Conservation (phyloP, 1,140 invertebrate species). For the Zaprionus camerounensis region DNA sequence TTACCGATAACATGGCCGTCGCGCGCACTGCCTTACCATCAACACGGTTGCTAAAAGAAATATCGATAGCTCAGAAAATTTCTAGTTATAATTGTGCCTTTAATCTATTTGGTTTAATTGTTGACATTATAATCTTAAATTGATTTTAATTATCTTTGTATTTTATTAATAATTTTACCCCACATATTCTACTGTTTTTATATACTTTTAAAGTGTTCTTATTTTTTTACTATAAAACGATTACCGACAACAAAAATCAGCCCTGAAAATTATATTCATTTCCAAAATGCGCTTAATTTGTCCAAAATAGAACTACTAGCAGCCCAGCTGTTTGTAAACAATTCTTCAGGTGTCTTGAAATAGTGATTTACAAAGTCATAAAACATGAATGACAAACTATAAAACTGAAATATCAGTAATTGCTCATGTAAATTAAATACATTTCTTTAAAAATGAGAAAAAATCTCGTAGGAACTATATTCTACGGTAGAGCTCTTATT, state of each 20-base stretch:
- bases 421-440: background rate
- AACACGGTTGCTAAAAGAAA: slow-evolving; percentile 26
- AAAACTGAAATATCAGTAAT: background rate
- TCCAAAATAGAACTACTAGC: background rate
- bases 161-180: background rate
- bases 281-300: slow-evolving; percentile 7
- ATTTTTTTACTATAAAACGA: background rate
- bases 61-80: background rate
- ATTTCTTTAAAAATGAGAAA: background rate
- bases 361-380: background rate
- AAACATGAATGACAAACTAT: background rate
- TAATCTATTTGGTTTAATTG: background rate
- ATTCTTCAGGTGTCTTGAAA: background rate
- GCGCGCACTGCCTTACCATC: slow-evolving; percentile 34
- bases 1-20: slow-evolving; percentile 69
- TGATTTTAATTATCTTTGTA: background rate
- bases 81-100: background rate
- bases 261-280: background rate
- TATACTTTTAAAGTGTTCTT: background rate
- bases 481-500: background rate
- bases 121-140: background rate
- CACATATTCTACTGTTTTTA: background rate
- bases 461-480: background rate
- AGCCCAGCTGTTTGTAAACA: background rate
- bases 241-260: background rate